Conservation (phyloP, 1,140 invertebrate genomes). For the Ceratitis capitata region DNA sequence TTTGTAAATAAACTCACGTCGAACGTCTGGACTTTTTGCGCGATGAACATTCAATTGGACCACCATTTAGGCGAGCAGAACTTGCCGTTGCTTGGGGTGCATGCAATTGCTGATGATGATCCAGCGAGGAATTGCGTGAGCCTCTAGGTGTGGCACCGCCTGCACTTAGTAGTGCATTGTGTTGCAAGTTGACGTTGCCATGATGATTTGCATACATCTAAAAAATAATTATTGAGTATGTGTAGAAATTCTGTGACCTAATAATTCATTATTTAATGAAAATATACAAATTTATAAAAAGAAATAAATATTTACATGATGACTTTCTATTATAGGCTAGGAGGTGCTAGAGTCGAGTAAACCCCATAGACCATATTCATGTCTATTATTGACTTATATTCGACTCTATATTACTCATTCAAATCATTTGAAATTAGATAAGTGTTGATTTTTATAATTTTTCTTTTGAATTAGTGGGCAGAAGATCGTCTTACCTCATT, state of each 20-base stretch:
- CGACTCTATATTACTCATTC: no score
- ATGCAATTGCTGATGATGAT: conserved; percentile 50
- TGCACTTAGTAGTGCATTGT: not conserved
- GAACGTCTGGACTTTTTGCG: conserved; percentile 68
- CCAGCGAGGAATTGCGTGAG: conserved; percentile 42
- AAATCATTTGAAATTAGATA: no score
- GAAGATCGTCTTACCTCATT: conserved; percentile 60
- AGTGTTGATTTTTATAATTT: no score
- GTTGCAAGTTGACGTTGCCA: not conserved
- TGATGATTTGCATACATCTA: conserved; percentile 57
- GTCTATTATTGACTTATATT: no score
- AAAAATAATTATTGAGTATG: not conserved
- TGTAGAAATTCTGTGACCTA: no score
- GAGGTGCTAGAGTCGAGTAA: no score
- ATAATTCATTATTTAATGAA: no score
- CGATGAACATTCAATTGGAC: conserved; percentile 54
- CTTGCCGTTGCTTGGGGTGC: conserved; percentile 40
- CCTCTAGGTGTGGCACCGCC: conserved; percentile 44
- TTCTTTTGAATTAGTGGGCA: not conserved
- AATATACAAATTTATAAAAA: no score
- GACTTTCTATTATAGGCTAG: no score
- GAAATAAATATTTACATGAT: no score
- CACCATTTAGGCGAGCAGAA: conserved; percentile 52
- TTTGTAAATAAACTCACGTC: conserved; percentile 50
- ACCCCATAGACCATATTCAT: no score